These are phyloP conservation scores for Palaemon carinicauda DNA, from an alignment of 1,140 invertebrate species.

Conservation along the genomic window DNA sequence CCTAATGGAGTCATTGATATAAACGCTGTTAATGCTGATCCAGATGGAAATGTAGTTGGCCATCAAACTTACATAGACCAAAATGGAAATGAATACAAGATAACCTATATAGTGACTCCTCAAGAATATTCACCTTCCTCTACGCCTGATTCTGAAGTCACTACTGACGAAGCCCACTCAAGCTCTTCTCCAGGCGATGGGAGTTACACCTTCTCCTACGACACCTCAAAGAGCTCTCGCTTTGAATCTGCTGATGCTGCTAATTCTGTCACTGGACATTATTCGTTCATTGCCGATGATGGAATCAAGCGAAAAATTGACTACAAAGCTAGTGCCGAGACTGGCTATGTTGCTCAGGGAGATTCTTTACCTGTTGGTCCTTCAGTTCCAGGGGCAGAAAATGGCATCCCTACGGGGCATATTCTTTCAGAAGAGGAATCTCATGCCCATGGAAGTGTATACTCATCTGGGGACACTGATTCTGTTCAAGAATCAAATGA, in stretches of 20 bases:
- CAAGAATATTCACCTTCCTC: no score
- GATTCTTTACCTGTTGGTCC: constrained; percentile 22
- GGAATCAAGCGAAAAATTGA: background rate
- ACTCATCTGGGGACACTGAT: background rate
- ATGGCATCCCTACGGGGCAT: background rate
- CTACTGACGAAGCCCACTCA: background rate
- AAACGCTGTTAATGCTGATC: no score
- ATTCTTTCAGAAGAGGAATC: background rate
- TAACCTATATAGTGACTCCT: no score
- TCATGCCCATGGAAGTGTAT: background rate
- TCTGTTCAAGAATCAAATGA: background rate
- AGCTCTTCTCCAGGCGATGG: background rate
- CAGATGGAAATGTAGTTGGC: no score
- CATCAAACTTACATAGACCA: no score
- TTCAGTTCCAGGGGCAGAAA: background rate
- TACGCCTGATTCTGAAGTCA: background rate
- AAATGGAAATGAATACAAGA: no score
- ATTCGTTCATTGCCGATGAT: background rate
- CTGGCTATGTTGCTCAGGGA: constrained; percentile 21
- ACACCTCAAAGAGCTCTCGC: background rate
- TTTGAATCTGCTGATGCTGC: background rate
- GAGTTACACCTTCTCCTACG: background rate
- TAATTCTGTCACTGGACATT: background rate
- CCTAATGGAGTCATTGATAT: no score
- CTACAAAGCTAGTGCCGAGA: constrained; percentile 23